Evolutionary conservation across 2,888 invertebrate species (phyloP).

Genomic region (Drosophila testacea): DNA sequence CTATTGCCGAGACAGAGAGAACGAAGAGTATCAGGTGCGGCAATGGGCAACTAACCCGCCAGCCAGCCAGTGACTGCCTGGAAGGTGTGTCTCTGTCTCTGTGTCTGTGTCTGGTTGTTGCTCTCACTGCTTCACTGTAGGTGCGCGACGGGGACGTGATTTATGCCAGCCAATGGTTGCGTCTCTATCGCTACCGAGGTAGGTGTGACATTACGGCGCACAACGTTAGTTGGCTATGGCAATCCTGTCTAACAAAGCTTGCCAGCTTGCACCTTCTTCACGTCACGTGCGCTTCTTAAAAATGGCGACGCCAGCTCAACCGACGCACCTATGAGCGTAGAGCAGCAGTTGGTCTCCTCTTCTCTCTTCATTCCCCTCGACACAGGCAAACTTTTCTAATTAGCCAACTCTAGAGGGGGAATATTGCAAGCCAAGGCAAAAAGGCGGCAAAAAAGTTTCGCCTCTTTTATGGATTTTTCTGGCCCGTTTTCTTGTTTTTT

Average conservation of each 20-base stretch:
- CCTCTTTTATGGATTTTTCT: constrained; percentile 78
- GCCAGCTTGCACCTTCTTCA: constrained; percentile 50
- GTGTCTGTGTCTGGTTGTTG: constrained; percentile 39
- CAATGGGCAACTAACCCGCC: constrained; percentile 53
- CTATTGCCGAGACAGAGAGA: constrained; percentile 25
- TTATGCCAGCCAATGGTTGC: constrained; percentile 85
- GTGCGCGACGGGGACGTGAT: constrained; percentile 78
- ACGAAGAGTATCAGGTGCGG: constrained; percentile 54
- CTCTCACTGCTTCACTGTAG: constrained; percentile 50
- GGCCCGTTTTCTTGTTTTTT: constrained; percentile 45
- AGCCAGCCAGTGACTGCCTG: constrained; percentile 59
- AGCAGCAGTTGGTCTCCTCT: constrained; percentile 28
- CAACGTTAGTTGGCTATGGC: constrained; percentile 61
- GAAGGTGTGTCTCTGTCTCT: constrained; percentile 59
- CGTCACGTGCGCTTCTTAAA: constrained; percentile 65
- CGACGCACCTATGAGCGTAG: constrained; percentile 67
- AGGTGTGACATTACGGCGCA: constrained; percentile 82
- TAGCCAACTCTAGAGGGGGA: constrained; percentile 64
- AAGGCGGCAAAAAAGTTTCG: constrained; percentile 58
- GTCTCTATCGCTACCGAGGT: constrained; percentile 81
- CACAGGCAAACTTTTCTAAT: constrained; percentile 81
- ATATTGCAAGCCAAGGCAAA: constrained; percentile 36
- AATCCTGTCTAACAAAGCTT: constrained; percentile 36
- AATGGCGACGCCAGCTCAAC: constrained; percentile 65
- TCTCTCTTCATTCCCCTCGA: not conserved